Evolutionary conservation across 2,113 vertebrate species (phyloP), one percentile per base, ranked within the genome.

Genomic region (Natator depressus): DNA sequence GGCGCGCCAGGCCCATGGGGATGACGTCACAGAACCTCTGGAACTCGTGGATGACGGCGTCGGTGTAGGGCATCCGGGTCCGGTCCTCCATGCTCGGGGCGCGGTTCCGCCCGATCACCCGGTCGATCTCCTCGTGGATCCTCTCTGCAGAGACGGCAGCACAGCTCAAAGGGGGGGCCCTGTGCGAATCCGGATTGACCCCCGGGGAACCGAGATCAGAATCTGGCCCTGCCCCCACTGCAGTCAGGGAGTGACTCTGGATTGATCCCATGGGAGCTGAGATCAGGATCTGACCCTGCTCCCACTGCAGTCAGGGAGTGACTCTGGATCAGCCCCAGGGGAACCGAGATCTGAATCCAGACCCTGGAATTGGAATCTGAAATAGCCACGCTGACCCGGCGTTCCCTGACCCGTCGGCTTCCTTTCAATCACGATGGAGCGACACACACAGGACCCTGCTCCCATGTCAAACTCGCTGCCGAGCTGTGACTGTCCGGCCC

Each of bases 41-140:
- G 20, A 96, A 55, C 88, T 98, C 98, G n/a, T 98, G 97, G 46
- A 98, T 95, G 8, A 98, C 97, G 5, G 98, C 97, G 25, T 98
- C 93, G 6, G 97, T 98, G 85, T 98, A 98, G 6, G 98, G 97
- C 98, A 98, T 96, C 17, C 80, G 89, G 75, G 80, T 80, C 53
- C 96, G 91, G 91, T 98, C 97, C 6, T 97, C 94, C 47, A 90
- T 29, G 5, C 54, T 93, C 9, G 97, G 97, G 19, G 29, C 46
- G 13, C 97, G 91, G 5, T 89, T 75, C 16, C 57, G 46, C 29
- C 97, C 98, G 25, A 98, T 90, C n/a, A 97, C 95, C 17, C 54
- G 54, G 50, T 97, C 97, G 16, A 98, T 97, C 91, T 98, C 98
- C 53, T 88, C 55, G 46, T 98, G 97, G 62, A 98, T 59, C 46